Conservation (phyloP, 2,113 vertebrate species). For the Scomber scombrus region DNA sequence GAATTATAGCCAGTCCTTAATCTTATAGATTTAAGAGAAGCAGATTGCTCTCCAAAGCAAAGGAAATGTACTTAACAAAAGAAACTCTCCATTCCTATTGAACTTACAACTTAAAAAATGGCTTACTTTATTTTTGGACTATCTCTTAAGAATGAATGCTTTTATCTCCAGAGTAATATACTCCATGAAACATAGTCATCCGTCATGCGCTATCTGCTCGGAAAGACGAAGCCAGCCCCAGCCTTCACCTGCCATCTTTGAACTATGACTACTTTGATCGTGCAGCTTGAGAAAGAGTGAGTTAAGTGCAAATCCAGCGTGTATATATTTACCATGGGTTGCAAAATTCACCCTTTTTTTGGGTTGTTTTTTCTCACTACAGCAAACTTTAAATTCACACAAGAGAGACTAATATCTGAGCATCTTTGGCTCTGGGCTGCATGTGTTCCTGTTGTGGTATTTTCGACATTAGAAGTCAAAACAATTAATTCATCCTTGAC, state of each 20-base stretch:
- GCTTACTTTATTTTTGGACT: not conserved
- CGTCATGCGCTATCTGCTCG: no score
- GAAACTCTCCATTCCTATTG: not conserved
- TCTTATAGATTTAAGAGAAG: conserved; percentile 69
- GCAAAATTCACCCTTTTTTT: conserved; percentile 12
- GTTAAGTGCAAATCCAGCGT: conserved; percentile 11
- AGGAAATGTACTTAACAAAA: conserved; percentile 37
- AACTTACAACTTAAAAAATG: conserved; percentile 6
- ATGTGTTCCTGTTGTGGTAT: conserved; percentile 65
- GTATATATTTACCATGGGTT: not conserved
- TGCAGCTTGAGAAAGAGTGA: not conserved
- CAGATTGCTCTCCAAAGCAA: conserved; percentile 62
- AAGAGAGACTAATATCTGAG: conserved; percentile 2
- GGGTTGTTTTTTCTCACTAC: not conserved
- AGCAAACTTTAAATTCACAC: conserved; percentile 38
- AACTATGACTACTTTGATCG: conserved; percentile 13
- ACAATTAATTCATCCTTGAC: conserved; percentile 72
- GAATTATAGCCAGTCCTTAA: conserved; percentile 71
- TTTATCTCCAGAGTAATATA: not conserved
- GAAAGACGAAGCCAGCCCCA: not conserved
- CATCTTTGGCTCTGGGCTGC: conserved; percentile 48
- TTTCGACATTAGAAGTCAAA: conserved; percentile 70
- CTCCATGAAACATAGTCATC: no score
- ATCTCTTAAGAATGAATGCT: not conserved
- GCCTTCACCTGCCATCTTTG: conserved; percentile 10